Percentiles rank a stretch among this genome's conserved stretches.
phyloP scores from a whole-genome alignment of 2,888 invertebrate genomes.

The Parnassius orleans region DNA sequence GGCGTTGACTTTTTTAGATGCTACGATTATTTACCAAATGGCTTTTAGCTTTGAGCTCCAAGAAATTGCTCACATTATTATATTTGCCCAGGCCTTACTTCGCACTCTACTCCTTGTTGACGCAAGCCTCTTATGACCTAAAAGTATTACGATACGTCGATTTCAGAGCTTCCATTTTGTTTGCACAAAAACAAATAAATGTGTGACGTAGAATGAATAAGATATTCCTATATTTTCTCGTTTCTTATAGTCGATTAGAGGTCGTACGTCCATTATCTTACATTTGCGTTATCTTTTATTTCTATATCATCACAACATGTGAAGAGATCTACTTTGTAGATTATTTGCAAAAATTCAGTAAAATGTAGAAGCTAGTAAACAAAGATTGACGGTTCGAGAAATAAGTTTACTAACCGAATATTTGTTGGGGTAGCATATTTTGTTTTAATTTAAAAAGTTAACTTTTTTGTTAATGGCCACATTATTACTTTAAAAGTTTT shows the following conservation, averaged over 20 bases:
- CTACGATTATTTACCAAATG: not conserved
- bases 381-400: constrained; percentile 8
- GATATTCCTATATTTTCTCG: not conserved
- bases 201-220: not conserved
- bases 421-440: constrained; percentile 22
- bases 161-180: not conserved
- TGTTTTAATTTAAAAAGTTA: constrained; percentile 10
- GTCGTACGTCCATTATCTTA: constrained; percentile 1
- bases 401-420: constrained; percentile 8
- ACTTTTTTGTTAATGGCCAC: too few species aligned
- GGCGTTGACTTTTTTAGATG: too few species aligned
- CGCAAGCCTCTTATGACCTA: constrained; percentile 5
- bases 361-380: constrained; percentile 6
- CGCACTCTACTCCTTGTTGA: not conserved
- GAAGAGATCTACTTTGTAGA: too few species aligned
- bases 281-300: not conserved
- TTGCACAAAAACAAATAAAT: not conserved
- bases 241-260: not conserved
- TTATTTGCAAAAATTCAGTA: too few species aligned
- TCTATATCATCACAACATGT: too few species aligned
- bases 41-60: not conserved
- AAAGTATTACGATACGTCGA: not conserved
- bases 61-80: not conserved
- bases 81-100: not conserved
- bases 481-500: too few species aligned